Base-by-base conservation (phyloP, 1,140 invertebrate species). In the Aleiodes sp. region DNA sequence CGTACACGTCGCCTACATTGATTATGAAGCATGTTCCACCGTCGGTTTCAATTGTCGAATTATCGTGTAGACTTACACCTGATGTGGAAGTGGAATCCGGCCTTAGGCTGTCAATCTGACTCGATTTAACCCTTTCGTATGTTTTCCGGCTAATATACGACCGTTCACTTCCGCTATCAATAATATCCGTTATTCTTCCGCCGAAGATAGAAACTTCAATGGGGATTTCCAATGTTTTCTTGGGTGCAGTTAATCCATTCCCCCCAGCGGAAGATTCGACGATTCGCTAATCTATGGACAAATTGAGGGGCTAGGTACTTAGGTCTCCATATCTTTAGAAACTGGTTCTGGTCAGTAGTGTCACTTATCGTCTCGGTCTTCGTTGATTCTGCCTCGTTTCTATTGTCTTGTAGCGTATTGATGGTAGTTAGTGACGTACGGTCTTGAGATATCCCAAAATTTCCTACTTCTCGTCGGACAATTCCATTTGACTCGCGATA, bases 81-180 rank as follows among this genome's bases (percentile, higher is more conserved):
- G n/a, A n/a, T n/a, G n/a, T n/a, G n/a, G n/a, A n/a, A n/a, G n/a
- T n/a, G n/a, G n/a, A n/a, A n/a, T n/a, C n/a, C n/a, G n/a, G n/a
- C n/a, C n/a, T n/a, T n/a, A n/a, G n/a, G n/a, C n/a, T n/a, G n/a
- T n/a, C n/a, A n/a, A 61, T 16, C 12, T 61, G 16, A 61, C 21
- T 19, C n/a, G 26, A 16, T 61, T 61, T 21, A n/a, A 61, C 59
- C n/a, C 16, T 29, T 9, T 21, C 14, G 29, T 21, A 61, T 16
- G 59, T 35, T 21, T 10, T 31, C 9, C n/a, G 26, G 29, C 59
- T 61, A 12, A 61, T 16, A 16, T 61, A 61, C 2, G 14, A 21
- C 21, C 59, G 28, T 19, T 61, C 59, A 19, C 33, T 57, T 10
- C 39, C 69, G 33, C 56, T 56, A 21, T 68, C 66, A n/a, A 68